Evolutionary conservation across 2,113 vertebrate genomes (phyloP), one percentile per base, ranked within the genome.

Genomic region (Arvicanthis niloticus): DNA sequence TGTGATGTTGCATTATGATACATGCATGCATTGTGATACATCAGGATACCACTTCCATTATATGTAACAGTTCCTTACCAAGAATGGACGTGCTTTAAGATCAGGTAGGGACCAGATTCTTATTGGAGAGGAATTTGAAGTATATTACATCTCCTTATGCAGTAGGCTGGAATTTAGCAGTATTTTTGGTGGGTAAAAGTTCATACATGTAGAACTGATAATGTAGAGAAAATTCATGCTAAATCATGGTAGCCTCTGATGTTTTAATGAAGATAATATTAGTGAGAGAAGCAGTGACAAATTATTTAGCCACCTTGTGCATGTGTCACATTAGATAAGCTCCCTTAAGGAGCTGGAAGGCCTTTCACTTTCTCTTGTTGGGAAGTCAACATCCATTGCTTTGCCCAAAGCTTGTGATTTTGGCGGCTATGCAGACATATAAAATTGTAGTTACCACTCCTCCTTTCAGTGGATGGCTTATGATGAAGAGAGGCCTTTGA

Each of bases 321-420:
- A 56, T 40, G 3, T 58, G 12, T 12, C 88, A 65, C 9, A 0
- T 81, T 86, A 81, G 78, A 16, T 91, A 56, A 67, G 40, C 92
- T 95, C 82, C 31, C 8, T 62, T 77, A 17, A 72, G n/a, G n/a
- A 70, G 13, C 48, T 56, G 77, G 62, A 70, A 95, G 68, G n/a
- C 73, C 89, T 92, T 78, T 67, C 2, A 73, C 87, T 82, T 89
- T 84, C 29, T 95, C 45, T 86, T 77, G 19, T 62, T 70, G n/a
- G 89, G 75, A 77, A 58, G 42, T 91, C 56, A 29, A 24, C 24
- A 37, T 92, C 84, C 51, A 72, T 78, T 95, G 62, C 53, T 96
- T 96, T 95, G 42, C 48, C 29, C 51, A 65, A 40, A 92, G 75
- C 48, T 42, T 96, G 80, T 17, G 84, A 68, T 93, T 94, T 92